Evolutionary conservation across 2,113 vertebrate genomes (phyloP), one percentile per base, ranked within the genome.

Genomic region (Drymodes brunneopygia): DNA sequence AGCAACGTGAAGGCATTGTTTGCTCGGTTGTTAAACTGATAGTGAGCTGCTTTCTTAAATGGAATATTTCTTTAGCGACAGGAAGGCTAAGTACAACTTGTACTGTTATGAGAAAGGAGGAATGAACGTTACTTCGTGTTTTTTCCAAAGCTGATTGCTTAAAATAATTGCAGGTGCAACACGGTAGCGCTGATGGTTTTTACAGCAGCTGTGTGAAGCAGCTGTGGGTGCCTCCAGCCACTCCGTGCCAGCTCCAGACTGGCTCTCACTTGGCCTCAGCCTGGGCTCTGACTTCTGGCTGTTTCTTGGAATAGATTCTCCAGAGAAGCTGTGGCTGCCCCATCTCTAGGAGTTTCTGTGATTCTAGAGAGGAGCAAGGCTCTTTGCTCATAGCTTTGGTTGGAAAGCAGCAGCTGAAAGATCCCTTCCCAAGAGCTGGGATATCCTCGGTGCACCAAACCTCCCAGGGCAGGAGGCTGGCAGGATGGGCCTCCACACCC

Each of bases 1-100:
- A 92, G 42, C 86, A 65, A 54, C 13, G 25, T 35, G 15, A 61
- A 90, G 88, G 86, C 64, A 86, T 94, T 90, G 90, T 89, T 96
- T 94, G 75, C 85, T 88, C 0, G 0, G 25, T 64, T 57, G 79
- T 88, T 96, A 72, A 82, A 81, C 36, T 74, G 88, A 86, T 84
- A 36, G 57, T 38, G 53, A 45, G 69, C 70, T 72, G 82, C 92
- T 81, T 92, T 93, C 82, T 96, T 83, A 71, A 64, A 64, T 21
- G 36, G 65, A 72, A 3, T 86, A 84, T 91, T 94, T 94, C 86
- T 96, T 64, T 24, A 50, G 75, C 40, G 66, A 79, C 83, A 72
- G 75, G 80, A 84, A 54, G 80, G 90, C 86, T 65, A 69, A 79
- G 90, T 81, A 91, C 61, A 74, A 93, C 23, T 56, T 88, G 88